Evolutionary conservation across 1,140 invertebrate species (phyloP).

Genomic region (Pachypsylla venusta): DNA sequence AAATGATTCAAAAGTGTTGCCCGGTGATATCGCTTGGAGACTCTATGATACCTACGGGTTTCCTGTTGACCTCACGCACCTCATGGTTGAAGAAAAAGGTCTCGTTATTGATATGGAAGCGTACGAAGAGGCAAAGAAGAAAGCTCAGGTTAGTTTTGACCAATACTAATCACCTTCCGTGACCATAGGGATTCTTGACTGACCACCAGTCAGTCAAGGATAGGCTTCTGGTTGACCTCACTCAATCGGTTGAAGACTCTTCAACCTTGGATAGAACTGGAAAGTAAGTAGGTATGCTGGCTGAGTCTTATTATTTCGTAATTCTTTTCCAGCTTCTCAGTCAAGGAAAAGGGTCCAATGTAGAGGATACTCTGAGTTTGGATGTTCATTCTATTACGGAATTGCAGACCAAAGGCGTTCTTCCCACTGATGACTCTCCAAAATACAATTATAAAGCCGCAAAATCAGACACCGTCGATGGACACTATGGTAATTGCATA

Average conservation of each 20-base stretch:
- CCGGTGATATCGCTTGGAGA: slow-evolving; percentile 92
- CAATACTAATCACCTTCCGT: too few species aligned
- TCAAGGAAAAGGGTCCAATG: slow-evolving; percentile 61
- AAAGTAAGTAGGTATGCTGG: too few species aligned
- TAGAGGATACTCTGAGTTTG: slow-evolving; percentile 68
- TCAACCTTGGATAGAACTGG: too few species aligned
- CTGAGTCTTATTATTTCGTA: neutral
- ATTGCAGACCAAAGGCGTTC: slow-evolving; percentile 60
- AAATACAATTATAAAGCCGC: slow-evolving; percentile 83
- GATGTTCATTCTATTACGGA: slow-evolving; percentile 93
- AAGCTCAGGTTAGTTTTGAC: too few species aligned
- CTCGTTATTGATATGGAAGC: slow-evolving; percentile 69
- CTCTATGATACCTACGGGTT: slow-evolving; percentile 99
- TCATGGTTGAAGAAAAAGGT: slow-evolving; percentile 95
- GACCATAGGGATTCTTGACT: too few species aligned
- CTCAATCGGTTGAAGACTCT: too few species aligned
- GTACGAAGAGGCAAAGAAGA: slow-evolving; percentile 86
- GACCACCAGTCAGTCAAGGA: too few species aligned
- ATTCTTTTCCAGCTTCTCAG: slow-evolving; percentile 44
- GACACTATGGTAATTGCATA: slow-evolving; percentile 46
- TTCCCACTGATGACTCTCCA: slow-evolving; percentile 72
- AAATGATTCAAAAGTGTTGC: slow-evolving; percentile 44
- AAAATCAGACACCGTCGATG: slow-evolving; percentile 31
- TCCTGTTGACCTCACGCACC: slow-evolving; percentile 88
- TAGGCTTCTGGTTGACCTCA: too few species aligned